Evolutionary conservation across 2,888 invertebrate species (phyloP).

Genomic region (Chouioia cunea): DNA sequence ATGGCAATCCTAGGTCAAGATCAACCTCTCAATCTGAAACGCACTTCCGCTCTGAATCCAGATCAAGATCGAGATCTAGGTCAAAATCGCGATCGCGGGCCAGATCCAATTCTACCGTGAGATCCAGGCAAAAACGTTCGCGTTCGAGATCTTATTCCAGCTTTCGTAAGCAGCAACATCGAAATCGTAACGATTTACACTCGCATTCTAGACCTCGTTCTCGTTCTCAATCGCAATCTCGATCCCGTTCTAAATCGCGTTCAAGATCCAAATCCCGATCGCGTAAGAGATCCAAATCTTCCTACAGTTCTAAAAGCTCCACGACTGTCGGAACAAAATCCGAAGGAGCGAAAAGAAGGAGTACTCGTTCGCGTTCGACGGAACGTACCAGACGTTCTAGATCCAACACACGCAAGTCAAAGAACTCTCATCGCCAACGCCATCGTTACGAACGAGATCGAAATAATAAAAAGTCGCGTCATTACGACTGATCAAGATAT

Average conservation of each 20-base stretch:
- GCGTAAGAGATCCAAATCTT: constrained; percentile 54
- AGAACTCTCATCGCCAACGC: constrained; percentile 43
- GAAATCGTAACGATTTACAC: constrained; percentile 47
- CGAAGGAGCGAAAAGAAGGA: constrained; percentile 46
- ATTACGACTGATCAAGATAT: constrained; percentile 61
- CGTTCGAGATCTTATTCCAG: constrained; percentile 40
- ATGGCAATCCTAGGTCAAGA: constrained; percentile 41
- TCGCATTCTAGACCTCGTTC: constrained; percentile 52
- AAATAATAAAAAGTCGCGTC: constrained; percentile 67
- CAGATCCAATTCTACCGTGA: constrained; percentile 47
- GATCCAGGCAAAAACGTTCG: constrained; percentile 42
- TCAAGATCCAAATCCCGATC: constrained; percentile 59
- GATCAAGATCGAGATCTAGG: constrained; percentile 43
- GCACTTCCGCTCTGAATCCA: constrained; percentile 44
- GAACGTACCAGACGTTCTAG: constrained; percentile 56
- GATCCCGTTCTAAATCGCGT: constrained; percentile 57
- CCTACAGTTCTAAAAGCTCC: constrained; percentile 43
- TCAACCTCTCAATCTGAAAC: constrained; percentile 49
- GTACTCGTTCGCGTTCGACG: constrained; percentile 55
- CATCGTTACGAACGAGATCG: constrained; percentile 58
- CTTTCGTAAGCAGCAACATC: constrained; percentile 46
- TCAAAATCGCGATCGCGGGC: constrained; percentile 49
- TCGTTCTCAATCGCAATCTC: constrained; percentile 56
- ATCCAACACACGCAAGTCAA: constrained; percentile 56
- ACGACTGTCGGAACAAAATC: constrained; percentile 45